Evolutionary conservation across 2,113 vertebrate genomes (phyloP).

Genomic region (Pseudorasbora parva): DNA sequence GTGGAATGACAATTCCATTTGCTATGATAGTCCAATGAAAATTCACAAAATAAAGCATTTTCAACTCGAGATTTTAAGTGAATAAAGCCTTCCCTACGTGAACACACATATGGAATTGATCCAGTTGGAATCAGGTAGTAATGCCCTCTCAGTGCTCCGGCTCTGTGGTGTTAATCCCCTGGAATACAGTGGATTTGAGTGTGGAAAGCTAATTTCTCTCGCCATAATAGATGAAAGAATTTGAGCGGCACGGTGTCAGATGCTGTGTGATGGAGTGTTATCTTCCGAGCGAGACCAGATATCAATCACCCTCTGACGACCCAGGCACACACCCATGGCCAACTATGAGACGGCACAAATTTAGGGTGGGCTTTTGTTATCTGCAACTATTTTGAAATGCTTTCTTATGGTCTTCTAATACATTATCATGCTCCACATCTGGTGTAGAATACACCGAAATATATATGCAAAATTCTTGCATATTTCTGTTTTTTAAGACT

Average conservation of each 20-base stretch:
- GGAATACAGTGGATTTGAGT: constrained; percentile 51
- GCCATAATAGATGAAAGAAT: constrained; percentile 63
- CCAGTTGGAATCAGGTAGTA: background rate
- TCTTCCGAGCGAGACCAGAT: constrained; percentile 58
- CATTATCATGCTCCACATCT: background rate
- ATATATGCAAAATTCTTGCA: background rate
- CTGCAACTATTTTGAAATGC: background rate
- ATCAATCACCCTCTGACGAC: constrained; percentile 67
- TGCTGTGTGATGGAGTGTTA: constrained; percentile 64
- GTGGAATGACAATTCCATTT: constrained; percentile 8
- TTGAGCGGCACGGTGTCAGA: constrained; percentile 56
- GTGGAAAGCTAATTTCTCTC: constrained; percentile 50
- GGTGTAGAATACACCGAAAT: background rate
- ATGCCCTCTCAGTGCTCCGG: background rate
- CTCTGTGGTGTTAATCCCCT: constrained; percentile 52
- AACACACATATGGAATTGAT: constrained; percentile 13
- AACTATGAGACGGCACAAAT: constrained; percentile 59
- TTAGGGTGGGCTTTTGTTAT: constrained; percentile 50
- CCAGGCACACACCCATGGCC: constrained; percentile 46
- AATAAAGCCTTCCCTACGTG: background rate
- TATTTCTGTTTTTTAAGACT: too few relatives aligned
- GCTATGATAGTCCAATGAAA: background rate
- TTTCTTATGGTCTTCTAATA: constrained; percentile 56
- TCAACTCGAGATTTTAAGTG: background rate
- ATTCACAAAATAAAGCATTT: constrained; percentile 49